Evolutionary conservation across 2,797 vertebrate genomes (phyloP), one percentile per base, ranked within the genome.

Genomic region (Rhinogobio ventralis): DNA sequence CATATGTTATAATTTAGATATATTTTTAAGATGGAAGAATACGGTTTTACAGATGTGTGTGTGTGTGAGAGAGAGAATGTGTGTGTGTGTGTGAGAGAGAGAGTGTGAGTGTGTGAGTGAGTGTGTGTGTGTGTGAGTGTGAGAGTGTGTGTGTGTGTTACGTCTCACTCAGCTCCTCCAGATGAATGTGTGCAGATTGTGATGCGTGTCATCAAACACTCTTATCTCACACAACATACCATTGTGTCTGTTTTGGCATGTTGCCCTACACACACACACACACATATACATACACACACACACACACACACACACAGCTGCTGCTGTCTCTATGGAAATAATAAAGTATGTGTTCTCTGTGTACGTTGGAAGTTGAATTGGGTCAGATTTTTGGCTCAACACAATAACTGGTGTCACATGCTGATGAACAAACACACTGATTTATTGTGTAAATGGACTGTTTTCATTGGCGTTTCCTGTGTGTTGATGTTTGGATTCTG

Each of bases 191-290:
- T 36, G 71, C 49, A 20, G 55, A 74, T 33, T 69, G 33, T 64
- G 28, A 66, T 49, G 62, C 39, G 25, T 36, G 19, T 36, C 45
- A 9, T n/a, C 14, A 45, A 45, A 25, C 39, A 33, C 19, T 74
- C 69, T 74, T 75, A 83, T 83, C 71, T 66, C 3, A n/a, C 60
- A 53, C 45, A 83, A 28, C 71, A 66, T 71, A 36, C 20, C 8
- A 82, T 33, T 73, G 57, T 79, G 55, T 39, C 42, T 17, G 53
- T 72, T 57, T 33, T 62, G 53, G 68, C 77, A 49, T 6, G 19
- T 15, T 30, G 45, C 42, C 60, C 14, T 49, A 39, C 28, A 53
- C 57, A 39, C 33, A 33, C 36, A 62, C 45, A 71, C 79, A 81
- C 67, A 53, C 68, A 46, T 51, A 28, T 68, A 15, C 66, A 42